Evolutionary conservation across 2,113 vertebrate genomes (phyloP).

Genomic region (Morone saxatilis): DNA sequence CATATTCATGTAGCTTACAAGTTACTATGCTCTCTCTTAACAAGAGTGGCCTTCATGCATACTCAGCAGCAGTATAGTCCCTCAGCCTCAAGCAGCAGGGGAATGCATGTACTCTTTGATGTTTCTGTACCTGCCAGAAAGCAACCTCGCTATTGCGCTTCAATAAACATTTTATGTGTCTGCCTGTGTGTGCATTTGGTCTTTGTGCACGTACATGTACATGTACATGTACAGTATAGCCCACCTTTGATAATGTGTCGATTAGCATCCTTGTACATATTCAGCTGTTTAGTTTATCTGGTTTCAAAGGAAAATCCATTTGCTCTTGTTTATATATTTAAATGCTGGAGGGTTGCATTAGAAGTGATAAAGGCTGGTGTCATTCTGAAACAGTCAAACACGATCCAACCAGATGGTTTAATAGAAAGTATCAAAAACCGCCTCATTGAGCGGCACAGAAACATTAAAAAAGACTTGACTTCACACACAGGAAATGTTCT

Average conservation of each 20-base stretch:
- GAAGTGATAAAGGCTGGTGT: slow-evolving; percentile 5
- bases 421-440: neutral
- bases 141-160: neutral
- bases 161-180: slow-evolving; percentile 38
- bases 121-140: slow-evolving; percentile 33
- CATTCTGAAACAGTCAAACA: slow-evolving; percentile 2
- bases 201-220: neutral
- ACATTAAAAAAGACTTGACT: slow-evolving; percentile 37
- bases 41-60: slow-evolving; percentile 6
- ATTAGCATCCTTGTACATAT: neutral
- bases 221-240: neutral
- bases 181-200: neutral
- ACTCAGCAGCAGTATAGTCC: neutral
- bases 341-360: neutral
- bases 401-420: slow-evolving; percentile 12
- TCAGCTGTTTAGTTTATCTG: neutral
- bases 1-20: neutral
- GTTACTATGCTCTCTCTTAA: neutral
- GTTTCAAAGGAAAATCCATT: slow-evolving; percentile 2
- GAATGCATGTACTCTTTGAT: slow-evolving; percentile 38
- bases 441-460: slow-evolving; percentile 1
- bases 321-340: slow-evolving; percentile 10
- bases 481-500: slow-evolving; percentile 55
- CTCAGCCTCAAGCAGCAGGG: slow-evolving; percentile 33
- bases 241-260: neutral